These are phyloP conservation scores for Masnerella sp. DNA, from an alignment of 2,888 invertebrate species.

Conservation along the genomic window DNA sequence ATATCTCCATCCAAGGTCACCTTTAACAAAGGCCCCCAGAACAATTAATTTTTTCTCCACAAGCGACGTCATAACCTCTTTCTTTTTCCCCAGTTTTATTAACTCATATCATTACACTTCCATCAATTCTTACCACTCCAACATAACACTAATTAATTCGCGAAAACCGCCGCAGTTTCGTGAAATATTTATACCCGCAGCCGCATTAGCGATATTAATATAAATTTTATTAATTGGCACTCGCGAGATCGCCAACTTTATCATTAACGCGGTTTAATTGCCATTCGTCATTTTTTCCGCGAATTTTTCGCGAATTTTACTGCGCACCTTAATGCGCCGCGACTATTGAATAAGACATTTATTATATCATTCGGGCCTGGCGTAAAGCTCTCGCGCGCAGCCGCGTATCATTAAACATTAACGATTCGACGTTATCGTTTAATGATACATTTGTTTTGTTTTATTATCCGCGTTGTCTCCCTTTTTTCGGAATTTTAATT, in stretches of 20 bases:
- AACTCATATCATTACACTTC: background rate
- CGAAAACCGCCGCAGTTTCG: background rate
- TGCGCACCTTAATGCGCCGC: slow-evolving; percentile 23
- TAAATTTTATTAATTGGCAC: slow-evolving; percentile 30
- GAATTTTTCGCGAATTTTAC: slow-evolving; percentile 10
- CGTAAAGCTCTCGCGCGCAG: slow-evolving; percentile 19
- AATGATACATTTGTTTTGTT: slow-evolving; percentile 40
- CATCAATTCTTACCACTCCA: background rate
- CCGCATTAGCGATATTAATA: slow-evolving; percentile 18
- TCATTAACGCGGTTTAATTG: slow-evolving; percentile 17
- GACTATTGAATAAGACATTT: slow-evolving; percentile 44
- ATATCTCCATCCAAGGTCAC: background rate
- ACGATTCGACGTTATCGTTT: slow-evolving; percentile 39
- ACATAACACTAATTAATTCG: slow-evolving; percentile 1
- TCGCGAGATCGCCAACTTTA: background rate
- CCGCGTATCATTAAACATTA: slow-evolving; percentile 37
- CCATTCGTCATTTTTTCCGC: slow-evolving; percentile 7
- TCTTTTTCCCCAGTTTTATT: background rate
- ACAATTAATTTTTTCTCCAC: background rate
- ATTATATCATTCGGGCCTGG: slow-evolving; percentile 38
- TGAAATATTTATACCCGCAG: background rate
- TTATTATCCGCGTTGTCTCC: slow-evolving; percentile 21
- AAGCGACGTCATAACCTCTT: background rate
- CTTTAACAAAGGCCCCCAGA: background rate
- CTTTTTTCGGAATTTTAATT: slow-evolving; percentile 37